A percentile compares a stretch with the other conserved stretches of the same genome.
Conservation (phyloP, 1,140 invertebrate genomes). For the Mercenaria mercenaria region DNA sequence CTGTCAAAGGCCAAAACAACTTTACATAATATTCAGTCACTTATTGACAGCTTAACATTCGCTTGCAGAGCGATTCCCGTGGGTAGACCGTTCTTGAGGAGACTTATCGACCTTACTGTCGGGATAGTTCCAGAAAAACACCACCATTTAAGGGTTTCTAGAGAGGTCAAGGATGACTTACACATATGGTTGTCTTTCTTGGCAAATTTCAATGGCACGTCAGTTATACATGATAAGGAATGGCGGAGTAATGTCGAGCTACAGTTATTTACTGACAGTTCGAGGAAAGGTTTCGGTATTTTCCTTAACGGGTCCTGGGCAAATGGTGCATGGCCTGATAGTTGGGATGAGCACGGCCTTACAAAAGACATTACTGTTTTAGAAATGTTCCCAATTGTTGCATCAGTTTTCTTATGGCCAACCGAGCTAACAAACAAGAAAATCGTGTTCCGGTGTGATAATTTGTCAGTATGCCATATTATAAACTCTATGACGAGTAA, state of each 20-base stretch:
- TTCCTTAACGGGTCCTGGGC: conserved; percentile 57
- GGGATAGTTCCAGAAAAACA: conserved; percentile 34
- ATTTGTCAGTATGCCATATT: conserved; percentile 44
- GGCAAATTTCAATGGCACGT: conserved; percentile 55
- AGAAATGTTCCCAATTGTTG: conserved; percentile 66
- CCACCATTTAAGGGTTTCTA: conserved; percentile 41
- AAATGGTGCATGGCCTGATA: conserved; percentile 46
- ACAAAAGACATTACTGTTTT: conserved; percentile 58
- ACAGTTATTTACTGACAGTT: conserved; percentile 50
- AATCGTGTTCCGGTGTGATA: conserved; percentile 59
- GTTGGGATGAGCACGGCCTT: not conserved
- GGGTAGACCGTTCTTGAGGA: conserved; percentile 46
- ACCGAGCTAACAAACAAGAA: not conserved
- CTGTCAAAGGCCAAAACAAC: conserved; percentile 20
- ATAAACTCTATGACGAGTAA: conserved; percentile 60
- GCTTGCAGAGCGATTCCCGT: conserved; percentile 41
- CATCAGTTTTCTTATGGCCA: conserved; percentile 54
- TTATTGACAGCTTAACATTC: conserved; percentile 65
- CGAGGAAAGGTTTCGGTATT: conserved; percentile 47
- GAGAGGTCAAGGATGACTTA: conserved; percentile 52
- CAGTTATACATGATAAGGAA: conserved; percentile 32
- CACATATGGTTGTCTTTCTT: conserved; percentile 60
- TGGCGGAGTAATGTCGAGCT: not conserved
- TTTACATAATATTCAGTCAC: conserved; percentile 48
- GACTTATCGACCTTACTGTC: not conserved